Evolutionary conservation across 2,888 invertebrate species (phyloP).

Genomic region (Ceriagrion tenellum): DNA sequence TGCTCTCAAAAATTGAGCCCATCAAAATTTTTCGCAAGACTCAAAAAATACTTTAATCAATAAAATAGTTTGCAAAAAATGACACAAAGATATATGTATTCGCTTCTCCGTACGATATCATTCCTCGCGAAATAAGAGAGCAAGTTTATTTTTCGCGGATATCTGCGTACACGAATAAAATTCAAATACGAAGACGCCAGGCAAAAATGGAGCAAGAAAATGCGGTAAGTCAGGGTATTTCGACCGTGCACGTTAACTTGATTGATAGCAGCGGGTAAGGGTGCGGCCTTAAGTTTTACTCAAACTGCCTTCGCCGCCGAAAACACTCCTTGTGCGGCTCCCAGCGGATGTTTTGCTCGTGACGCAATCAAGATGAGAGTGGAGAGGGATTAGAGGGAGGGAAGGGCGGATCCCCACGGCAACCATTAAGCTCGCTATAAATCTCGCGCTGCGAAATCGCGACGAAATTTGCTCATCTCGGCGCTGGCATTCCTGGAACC

Average conservation of each 20-base stretch:
- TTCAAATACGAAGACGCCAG: background rate
- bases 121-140: too few species aligned
- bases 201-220: background rate
- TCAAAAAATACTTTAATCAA: too few species aligned
- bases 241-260: background rate
- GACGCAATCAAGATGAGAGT: background rate
- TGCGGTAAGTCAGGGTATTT: background rate
- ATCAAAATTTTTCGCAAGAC: too few species aligned
- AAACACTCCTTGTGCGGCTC: background rate
- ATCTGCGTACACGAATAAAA: background rate
- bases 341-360: background rate
- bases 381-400: background rate
- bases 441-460: background rate
- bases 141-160: too few species aligned
- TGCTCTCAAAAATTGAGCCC: too few species aligned
- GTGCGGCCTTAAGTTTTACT: background rate
- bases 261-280: background rate
- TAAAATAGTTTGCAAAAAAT: too few species aligned
- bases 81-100: too few species aligned
- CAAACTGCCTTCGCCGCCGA: background rate
- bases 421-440: slow-evolving; percentile 6
- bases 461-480: background rate
- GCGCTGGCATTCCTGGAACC: background rate
- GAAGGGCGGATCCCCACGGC: background rate
- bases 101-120: too few species aligned